These are phyloP conservation scores for Brachyistius frenatus DNA, from an alignment of 2,113 vertebrate genomes.

Conservation along the genomic window DNA sequence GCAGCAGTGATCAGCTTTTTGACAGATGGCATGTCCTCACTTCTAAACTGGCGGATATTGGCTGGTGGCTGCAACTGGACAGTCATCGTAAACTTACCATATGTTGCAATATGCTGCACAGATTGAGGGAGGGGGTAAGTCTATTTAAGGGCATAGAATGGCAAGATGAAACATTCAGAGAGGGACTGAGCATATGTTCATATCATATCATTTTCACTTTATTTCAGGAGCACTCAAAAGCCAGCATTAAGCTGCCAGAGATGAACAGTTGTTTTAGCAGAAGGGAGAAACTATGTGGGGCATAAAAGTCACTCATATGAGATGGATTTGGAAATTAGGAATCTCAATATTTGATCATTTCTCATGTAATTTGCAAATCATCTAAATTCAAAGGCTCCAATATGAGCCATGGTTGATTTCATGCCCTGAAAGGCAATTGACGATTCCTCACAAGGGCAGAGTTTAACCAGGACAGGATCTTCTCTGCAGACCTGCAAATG, in stretches of 20 bases:
- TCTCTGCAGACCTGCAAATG: slow-evolving; percentile 57
- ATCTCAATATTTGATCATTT: slow-evolving; percentile 8
- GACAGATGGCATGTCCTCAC: slow-evolving; percentile 77
- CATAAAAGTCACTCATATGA: slow-evolving; percentile 1
- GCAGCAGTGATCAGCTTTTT: slow-evolving; percentile 56
- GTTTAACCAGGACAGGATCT: slow-evolving; percentile 33
- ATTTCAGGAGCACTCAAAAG: slow-evolving; percentile 41
- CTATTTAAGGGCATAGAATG: slow-evolving; percentile 64
- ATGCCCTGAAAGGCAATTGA: slow-evolving; percentile 16
- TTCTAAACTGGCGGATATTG: slow-evolving; percentile 74
- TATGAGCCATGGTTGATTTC: not conserved
- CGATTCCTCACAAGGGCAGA: slow-evolving; percentile 30
- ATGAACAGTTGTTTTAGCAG: slow-evolving; percentile 11
- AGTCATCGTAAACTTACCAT: slow-evolving; percentile 75
- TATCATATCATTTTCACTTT: slow-evolving; percentile 54
- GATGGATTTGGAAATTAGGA: not conserved
- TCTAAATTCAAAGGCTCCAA: not conserved
- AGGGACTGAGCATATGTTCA: slow-evolving; percentile 68
- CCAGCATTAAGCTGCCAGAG: slow-evolving; percentile 15
- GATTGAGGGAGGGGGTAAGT: slow-evolving; percentile 66
- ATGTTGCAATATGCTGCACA: slow-evolving; percentile 78
- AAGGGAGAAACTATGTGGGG: slow-evolving; percentile 5
- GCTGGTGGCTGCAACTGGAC: slow-evolving; percentile 70
- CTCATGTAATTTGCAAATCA: not conserved
- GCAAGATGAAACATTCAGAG: slow-evolving; percentile 60